Conservation (phyloP, 2,888 invertebrate species). For the Nephrotoma appendiculata region DNA sequence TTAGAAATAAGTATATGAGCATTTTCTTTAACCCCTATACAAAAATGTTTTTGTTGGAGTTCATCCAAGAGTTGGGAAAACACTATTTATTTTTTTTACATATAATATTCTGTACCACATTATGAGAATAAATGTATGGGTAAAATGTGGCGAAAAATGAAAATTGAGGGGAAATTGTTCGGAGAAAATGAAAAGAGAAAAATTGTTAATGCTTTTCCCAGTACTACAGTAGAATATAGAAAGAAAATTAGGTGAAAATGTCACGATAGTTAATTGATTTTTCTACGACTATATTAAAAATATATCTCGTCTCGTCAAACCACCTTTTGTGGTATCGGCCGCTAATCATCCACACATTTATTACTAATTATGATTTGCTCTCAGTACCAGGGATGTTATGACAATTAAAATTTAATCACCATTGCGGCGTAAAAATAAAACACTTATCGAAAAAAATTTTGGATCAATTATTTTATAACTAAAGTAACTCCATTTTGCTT, state of each 20-base stretch:
- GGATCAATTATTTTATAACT: no score
- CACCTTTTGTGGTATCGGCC: no score
- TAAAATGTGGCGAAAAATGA: neutral
- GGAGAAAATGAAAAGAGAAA: neutral
- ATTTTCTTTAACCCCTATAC: neutral
- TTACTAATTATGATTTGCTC: no score
- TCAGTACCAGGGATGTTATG: no score
- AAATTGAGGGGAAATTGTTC: neutral
- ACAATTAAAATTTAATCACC: no score
- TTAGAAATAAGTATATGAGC: neutral
- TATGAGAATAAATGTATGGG: neutral
- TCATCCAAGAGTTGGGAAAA: neutral
- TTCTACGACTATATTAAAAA: neutral
- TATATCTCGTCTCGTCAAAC: no score
- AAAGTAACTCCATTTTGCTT: no score
- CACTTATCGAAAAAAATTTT: no score
- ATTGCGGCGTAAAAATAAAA: no score
- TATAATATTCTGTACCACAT: neutral
- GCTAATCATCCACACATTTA: no score
- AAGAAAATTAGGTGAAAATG: neutral
- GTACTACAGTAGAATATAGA: neutral
- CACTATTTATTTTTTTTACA: neutral
- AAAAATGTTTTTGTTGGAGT: neutral
- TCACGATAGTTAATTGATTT: neutral
- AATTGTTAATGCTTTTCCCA: neutral